These are phyloP conservation scores for Synaphobranchus kaupii DNA, from an alignment of 2,797 vertebrate species.

Conservation along the genomic window DNA sequence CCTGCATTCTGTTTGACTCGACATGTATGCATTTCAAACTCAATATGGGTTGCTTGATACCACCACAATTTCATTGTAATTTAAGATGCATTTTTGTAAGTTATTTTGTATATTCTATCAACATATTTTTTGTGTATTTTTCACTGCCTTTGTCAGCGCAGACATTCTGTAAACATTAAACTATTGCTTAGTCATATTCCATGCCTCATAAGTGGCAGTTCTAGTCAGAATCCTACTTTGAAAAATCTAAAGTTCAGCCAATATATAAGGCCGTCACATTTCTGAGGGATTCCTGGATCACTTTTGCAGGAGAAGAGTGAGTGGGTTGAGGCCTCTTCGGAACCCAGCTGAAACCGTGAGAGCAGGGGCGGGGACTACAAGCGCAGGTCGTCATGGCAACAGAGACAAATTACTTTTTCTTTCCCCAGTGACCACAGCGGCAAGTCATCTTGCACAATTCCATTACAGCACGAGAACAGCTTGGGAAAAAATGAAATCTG, in stretches of 20 bases:
- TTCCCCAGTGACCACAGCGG: slow-evolving; percentile 45
- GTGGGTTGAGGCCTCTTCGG: background rate
- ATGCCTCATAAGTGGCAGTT: background rate
- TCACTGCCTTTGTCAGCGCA: background rate
- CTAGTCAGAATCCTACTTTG: background rate
- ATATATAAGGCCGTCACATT: background rate
- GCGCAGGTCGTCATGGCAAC: slow-evolving; percentile 25
- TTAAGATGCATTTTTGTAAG: background rate
- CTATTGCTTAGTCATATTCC: background rate
- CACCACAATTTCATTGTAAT: no score
- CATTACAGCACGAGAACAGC: slow-evolving; percentile 29
- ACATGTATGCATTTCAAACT: background rate
- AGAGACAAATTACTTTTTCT: slow-evolving; percentile 38
- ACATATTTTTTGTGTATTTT: background rate
- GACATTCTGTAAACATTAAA: background rate
- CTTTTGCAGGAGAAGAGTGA: background rate
- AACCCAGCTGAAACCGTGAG: background rate
- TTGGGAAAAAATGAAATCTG: slow-evolving; percentile 38
- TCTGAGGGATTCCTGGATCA: background rate
- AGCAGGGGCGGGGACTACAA: background rate
- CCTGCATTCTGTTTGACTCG: background rate
- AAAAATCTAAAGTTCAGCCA: background rate
- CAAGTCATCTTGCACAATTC: slow-evolving; percentile 42
- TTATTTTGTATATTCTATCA: background rate
- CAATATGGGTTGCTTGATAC: no score